phyloP scores from a whole-genome alignment of 2,113 vertebrate species.

The Myocastor coypus region DNA sequence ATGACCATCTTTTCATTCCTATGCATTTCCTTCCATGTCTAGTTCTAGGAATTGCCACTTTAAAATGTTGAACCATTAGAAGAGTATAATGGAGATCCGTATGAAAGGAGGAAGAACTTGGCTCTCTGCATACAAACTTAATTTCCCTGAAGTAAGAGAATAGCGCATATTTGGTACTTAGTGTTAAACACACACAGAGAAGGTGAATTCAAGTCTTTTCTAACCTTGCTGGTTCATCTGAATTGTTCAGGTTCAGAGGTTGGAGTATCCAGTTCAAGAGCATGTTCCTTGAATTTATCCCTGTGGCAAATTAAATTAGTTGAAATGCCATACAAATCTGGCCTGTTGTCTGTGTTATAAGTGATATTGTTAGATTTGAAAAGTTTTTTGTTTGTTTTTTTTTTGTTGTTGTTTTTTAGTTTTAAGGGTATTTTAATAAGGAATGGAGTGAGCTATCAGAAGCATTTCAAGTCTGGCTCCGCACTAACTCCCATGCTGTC shows the following conservation, averaged over 20 bases:
- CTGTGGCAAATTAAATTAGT: background rate
- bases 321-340: constrained; percentile 39
- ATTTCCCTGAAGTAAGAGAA: background rate
- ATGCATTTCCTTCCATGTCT: background rate
- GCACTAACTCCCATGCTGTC: background rate
- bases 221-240: background rate
- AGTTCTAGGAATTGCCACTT: background rate
- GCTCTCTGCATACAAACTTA: background rate
- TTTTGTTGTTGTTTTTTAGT: background rate
- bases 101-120: background rate
- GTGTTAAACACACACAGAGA: background rate
- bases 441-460: background rate
- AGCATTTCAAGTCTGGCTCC: background rate
- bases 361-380: background rate
- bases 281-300: background rate
- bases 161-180: background rate
- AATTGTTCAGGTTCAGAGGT: constrained; percentile 47
- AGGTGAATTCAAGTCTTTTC: background rate
- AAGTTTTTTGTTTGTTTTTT: background rate
- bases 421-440: constrained; percentile 58
- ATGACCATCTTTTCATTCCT: background rate
- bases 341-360: constrained; percentile 38
- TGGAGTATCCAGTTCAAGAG: background rate
- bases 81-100: background rate
- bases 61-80: constrained; percentile 33